These are phyloP conservation scores for Azorinus chamasolen DNA, from an alignment of 2,888 invertebrate species.

Conservation along the genomic window DNA sequence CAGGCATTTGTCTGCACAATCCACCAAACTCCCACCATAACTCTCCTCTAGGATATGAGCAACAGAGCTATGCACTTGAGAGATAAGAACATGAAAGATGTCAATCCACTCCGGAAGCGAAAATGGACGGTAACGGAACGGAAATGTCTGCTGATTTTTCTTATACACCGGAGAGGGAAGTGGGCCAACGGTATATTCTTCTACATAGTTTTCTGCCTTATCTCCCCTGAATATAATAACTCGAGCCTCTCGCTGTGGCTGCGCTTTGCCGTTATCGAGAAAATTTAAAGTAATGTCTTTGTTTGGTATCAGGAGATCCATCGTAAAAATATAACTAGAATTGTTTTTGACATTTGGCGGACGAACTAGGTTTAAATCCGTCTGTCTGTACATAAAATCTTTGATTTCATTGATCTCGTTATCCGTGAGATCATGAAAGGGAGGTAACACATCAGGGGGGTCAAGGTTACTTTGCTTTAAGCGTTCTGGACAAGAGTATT, in stretches of 20 bases:
- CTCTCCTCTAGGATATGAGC: conserved; percentile 72
- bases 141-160: conserved; percentile 52
- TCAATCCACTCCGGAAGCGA: conserved; percentile 62
- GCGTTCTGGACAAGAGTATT: no score
- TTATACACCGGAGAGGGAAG: conserved; percentile 70
- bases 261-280: conserved; percentile 43
- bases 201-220: conserved; percentile 64
- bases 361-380: conserved; percentile 46
- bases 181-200: conserved; percentile 76
- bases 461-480: conserved; percentile 24
- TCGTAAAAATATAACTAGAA: conserved; percentile 51
- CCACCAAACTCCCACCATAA: conserved; percentile 68
- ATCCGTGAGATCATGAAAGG: conserved; percentile 58
- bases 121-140: conserved; percentile 71
- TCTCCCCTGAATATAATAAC: conserved; percentile 78
- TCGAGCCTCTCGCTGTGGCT: conserved; percentile 71
- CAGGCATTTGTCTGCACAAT: conserved; percentile 68
- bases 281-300: conserved; percentile 41
- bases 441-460: conserved; percentile 51
- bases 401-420: conserved; percentile 46
- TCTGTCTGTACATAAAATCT: conserved; percentile 45
- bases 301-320: conserved; percentile 53
- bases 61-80: conserved; percentile 48
- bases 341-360: conserved; percentile 32
- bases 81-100: conserved; percentile 25